Evolutionary conservation across 2,113 vertebrate species (phyloP).

Genomic region (Ranitomeya imitator): DNA sequence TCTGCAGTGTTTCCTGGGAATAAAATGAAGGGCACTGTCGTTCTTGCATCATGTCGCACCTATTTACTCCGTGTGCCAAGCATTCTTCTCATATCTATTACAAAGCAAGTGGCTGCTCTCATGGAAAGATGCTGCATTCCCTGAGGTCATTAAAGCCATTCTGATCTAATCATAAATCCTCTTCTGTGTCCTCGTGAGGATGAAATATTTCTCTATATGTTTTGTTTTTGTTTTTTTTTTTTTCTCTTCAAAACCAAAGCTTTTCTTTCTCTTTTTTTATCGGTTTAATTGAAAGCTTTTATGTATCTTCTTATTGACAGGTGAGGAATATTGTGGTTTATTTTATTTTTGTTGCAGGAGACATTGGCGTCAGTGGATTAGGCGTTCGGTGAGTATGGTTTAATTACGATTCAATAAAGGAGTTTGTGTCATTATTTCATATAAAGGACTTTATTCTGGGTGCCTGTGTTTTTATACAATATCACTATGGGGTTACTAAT

Average conservation of each 20-base stretch:
- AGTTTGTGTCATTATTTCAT: no score
- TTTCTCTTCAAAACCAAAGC: not conserved
- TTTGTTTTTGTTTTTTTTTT: not conserved
- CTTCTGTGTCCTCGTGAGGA: not conserved
- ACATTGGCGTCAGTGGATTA: no score
- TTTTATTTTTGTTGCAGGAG: no score
- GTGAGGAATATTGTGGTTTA: no score
- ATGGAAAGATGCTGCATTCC: not conserved
- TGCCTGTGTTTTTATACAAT: no score
- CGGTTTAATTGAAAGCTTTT: no score
- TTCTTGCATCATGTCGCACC: not conserved
- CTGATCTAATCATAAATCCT: not conserved
- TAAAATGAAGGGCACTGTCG: not conserved
- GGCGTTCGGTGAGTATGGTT: no score
- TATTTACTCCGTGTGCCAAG: constrained; percentile 20
- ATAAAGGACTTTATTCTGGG: no score
- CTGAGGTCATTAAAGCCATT: not conserved
- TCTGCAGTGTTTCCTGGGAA: constrained; percentile 1
- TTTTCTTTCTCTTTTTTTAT: not conserved
- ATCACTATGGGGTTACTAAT: no score
- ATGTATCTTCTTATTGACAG: no score
- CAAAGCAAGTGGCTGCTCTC: not conserved
- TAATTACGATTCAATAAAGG: no score
- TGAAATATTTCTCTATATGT: not conserved
- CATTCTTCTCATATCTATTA: constrained; percentile 5